phyloP scores from a whole-genome alignment of 2,113 vertebrate genomes.

The Hemicordylus capensis region DNA sequence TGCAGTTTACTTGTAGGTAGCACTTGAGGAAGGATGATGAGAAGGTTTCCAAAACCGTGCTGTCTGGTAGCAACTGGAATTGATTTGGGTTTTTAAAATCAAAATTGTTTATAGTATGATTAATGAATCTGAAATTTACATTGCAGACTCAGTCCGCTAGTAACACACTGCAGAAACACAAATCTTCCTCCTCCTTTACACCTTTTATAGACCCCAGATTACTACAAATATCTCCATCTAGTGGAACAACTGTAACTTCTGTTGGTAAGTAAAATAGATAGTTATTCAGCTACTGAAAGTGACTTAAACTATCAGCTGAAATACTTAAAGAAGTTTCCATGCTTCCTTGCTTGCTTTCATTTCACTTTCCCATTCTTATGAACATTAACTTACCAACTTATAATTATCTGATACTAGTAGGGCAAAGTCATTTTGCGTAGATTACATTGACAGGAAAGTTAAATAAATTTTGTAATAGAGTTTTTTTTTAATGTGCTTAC shows the following conservation, averaged over 20 bases:
- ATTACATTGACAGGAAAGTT: no score
- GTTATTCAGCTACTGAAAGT: no score
- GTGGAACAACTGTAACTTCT: constrained; percentile 94
- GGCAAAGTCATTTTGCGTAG: no score
- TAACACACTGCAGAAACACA: constrained; percentile 99
- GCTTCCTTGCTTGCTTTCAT: constrained; percentile 51
- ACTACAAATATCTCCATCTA: constrained; percentile 97
- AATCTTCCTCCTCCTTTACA: constrained; percentile 99
- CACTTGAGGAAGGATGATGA: constrained; percentile 25
- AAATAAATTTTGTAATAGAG: no score
- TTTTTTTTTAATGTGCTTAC: no score
- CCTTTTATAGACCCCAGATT: constrained; percentile 99
- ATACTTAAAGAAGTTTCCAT: constrained; percentile 16
- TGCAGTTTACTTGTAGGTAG: constrained; percentile 34
- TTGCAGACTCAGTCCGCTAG: constrained; percentile 96
- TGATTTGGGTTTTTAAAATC: constrained; percentile 57
- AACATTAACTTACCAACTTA: no score
- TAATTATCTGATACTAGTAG: no score
- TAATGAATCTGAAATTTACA: constrained; percentile 82
- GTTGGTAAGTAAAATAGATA: constrained; percentile 87
- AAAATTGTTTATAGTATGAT: constrained; percentile 70
- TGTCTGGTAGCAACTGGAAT: constrained; percentile 52
- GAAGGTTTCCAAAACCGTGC: constrained; percentile 5
- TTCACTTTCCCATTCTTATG: constrained; percentile 63
- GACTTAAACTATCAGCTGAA: constrained; percentile 36